These are phyloP conservation scores for Neomicropteryx cornuta DNA, from an alignment of 1,140 invertebrate species.

Conservation along the genomic window DNA sequence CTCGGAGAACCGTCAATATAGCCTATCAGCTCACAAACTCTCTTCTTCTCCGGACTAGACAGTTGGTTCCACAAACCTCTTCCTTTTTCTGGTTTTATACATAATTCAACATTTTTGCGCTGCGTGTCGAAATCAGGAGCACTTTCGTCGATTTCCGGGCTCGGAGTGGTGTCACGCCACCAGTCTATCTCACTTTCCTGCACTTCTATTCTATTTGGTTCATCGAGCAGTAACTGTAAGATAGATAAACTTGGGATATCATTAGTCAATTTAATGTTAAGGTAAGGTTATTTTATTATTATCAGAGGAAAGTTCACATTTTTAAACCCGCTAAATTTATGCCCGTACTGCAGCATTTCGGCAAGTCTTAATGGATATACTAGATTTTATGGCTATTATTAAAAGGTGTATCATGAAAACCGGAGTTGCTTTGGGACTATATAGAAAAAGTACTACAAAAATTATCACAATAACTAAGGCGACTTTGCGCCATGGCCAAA, in stretches of 20 bases:
- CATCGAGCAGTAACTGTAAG: slow-evolving; percentile 41
- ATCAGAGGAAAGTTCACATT: no score
- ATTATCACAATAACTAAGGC: no score
- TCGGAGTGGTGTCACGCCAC: slow-evolving; percentile 31
- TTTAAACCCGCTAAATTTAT: no score
- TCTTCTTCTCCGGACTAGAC: slow-evolving; percentile 52
- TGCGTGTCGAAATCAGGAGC: slow-evolving; percentile 11
- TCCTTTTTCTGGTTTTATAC: slow-evolving; percentile 35
- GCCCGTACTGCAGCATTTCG: no score
- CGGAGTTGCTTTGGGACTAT: no score
- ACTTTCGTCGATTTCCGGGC: slow-evolving; percentile 20
- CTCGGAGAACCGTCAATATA: slow-evolving; percentile 30
- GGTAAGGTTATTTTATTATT: no score
- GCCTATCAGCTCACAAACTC: slow-evolving; percentile 50
- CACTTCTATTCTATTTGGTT: slow-evolving; percentile 42
- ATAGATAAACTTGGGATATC: slow-evolving; percentile 3
- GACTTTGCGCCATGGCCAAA: no score
- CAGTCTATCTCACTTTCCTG: slow-evolving; percentile 39
- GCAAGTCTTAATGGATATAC: no score
- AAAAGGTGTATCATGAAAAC: no score
- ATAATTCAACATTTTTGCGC: slow-evolving; percentile 16
- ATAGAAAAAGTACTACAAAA: no score
- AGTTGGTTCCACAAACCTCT: slow-evolving; percentile 50
- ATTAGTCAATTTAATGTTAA: no score
- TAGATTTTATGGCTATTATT: no score